Evolutionary conservation across 2,888 invertebrate species (phyloP).

Genomic region (Blastobasis adustella): DNA sequence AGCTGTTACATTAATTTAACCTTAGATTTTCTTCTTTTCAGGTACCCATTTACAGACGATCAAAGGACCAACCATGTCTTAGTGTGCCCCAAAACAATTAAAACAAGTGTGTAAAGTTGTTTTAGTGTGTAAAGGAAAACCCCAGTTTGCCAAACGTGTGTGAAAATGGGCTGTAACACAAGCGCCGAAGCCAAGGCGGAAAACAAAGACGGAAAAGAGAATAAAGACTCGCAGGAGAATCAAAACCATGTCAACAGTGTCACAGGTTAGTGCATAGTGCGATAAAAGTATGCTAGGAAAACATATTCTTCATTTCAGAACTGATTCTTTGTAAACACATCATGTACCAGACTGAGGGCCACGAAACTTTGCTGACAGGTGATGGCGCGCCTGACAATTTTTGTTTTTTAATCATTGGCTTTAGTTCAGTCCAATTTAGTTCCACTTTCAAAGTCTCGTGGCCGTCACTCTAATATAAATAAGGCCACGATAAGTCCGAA

Average conservation of each 20-base stretch:
- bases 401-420: no score
- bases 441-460: no score
- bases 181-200: slow-evolving; percentile 46
- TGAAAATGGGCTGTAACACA: slow-evolving; percentile 50
- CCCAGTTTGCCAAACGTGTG: slow-evolving; percentile 15
- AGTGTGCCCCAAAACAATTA: neutral
- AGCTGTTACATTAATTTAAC: neutral
- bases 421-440: no score
- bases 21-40: slow-evolving; percentile 1
- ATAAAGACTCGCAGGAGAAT: neutral
- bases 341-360: no score
- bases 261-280: neutral
- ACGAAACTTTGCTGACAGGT: no score
- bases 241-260: neutral
- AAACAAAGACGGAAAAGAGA: slow-evolving; percentile 18
- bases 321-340: no score
- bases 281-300: no score
- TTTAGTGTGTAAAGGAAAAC: slow-evolving; percentile 3
- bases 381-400: no score
- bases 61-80: slow-evolving; percentile 1
- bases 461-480: no score
- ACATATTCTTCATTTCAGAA: no score
- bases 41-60: neutral
- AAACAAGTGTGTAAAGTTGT: slow-evolving; percentile 7
- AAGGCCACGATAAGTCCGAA: no score